These are phyloP conservation scores for Apostichopus californicus DNA, from an alignment of 35 echinoderm and acorn worm species.

Conservation along the genomic window DNA sequence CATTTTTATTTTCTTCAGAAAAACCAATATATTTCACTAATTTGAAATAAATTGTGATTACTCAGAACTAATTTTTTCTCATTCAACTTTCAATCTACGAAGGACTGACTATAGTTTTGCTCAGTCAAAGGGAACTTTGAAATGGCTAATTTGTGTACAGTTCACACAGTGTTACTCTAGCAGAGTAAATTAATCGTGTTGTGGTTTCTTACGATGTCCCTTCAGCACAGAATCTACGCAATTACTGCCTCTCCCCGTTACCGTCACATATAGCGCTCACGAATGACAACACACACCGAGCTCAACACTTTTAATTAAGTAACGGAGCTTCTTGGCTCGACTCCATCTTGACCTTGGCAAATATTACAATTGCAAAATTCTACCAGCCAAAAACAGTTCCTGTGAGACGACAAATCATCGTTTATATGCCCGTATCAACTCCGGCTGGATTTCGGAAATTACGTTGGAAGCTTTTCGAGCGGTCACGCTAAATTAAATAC, in stretches of 20 bases:
- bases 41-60: too few relatives aligned
- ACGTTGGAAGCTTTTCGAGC: background rate
- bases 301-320: slow-evolving; percentile 56
- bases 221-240: background rate
- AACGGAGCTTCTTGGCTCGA: slow-evolving; percentile 1
- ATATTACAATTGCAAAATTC: slow-evolving; percentile 25
- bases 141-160: too few relatives aligned
- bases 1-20: too few relatives aligned
- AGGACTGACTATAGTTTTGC: too few relatives aligned
- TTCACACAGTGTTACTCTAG: background rate
- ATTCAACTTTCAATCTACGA: too few relatives aligned
- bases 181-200: background rate
- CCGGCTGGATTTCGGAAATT: background rate
- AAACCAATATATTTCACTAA: too few relatives aligned
- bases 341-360: slow-evolving; percentile 38
- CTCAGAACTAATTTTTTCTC: too few relatives aligned
- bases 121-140: too few relatives aligned
- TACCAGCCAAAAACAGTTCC: background rate
- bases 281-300: slow-evolving; percentile 17
- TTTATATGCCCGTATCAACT: background rate
- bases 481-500: background rate
- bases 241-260: background rate
- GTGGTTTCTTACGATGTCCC: background rate
- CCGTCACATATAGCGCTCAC: background rate
- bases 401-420: background rate